Percentiles rank a stretch among this genome's conserved stretches.
Conservation (phyloP, 2,113 vertebrate genomes). For the Oreocharis arfaki region DNA sequence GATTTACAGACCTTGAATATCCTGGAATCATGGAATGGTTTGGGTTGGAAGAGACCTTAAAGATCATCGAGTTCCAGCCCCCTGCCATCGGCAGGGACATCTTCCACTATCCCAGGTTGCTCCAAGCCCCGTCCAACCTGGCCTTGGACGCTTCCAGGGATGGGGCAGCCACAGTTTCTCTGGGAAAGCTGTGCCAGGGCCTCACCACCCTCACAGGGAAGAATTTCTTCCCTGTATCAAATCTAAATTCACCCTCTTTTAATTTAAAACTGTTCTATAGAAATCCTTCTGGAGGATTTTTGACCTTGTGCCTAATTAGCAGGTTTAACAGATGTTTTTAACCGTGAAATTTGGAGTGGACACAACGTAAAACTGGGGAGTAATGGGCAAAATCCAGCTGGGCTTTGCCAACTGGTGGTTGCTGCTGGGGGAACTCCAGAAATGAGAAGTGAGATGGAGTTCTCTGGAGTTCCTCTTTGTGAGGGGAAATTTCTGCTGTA, state of each 20-base stretch:
- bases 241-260: neutral
- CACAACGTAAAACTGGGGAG: fast-evolving
- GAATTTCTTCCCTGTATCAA: neutral
- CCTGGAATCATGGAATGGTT: neutral
- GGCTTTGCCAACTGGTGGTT: neutral
- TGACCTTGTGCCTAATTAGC: too few species aligned
- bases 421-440: neutral
- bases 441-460: neutral
- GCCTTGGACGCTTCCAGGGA: neutral
- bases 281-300: neutral
- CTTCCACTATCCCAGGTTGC: neutral
- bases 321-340: neutral
- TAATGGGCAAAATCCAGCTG: neutral
- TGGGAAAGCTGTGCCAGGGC: neutral
- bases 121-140: fast-evolving
- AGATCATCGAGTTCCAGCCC: fast-evolving
- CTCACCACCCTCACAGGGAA: neutral
- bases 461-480: neutral
- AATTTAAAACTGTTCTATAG: neutral
- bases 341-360: neutral
- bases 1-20: neutral
- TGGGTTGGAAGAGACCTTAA: neutral
- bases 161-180: neutral
- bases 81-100: fast-evolving
- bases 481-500: neutral